Percentiles rank a stretch among this genome's conserved stretches.
phyloP scores from a whole-genome alignment of 2,113 vertebrate genomes.

The Dasypus novemcinctus region DNA sequence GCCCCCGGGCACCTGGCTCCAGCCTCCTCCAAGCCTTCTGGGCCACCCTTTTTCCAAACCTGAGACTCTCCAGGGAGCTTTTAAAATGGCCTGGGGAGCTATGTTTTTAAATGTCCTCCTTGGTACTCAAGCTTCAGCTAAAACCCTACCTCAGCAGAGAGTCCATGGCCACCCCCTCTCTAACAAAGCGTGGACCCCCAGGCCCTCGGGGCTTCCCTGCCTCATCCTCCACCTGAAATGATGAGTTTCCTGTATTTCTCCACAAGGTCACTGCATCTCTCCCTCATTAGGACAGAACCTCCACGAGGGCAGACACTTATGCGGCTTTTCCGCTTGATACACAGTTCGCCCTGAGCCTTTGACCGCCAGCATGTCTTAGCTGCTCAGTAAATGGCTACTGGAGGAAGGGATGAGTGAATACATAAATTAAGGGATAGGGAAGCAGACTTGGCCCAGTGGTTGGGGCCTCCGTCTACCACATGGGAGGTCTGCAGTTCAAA shows the following conservation, averaged over 20 bases:
- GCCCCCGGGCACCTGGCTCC: neutral
- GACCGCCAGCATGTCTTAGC: neutral
- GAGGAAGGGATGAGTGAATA: neutral
- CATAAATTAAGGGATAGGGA: neutral
- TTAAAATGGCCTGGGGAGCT: neutral
- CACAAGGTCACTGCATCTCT: rapidly evolving
- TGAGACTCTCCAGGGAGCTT: too few relatives aligned
- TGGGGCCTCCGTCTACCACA: too few relatives aligned
- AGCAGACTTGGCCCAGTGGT: too few relatives aligned
- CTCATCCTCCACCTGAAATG: neutral
- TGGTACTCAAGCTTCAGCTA: neutral
- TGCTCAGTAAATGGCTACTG: neutral
- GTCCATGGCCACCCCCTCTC: neutral
- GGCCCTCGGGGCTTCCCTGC: rapidly evolving
- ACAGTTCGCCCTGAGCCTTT: rapidly evolving
- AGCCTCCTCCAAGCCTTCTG: neutral
- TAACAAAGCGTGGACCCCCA: neutral
- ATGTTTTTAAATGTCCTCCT: neutral
- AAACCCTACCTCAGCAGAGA: neutral
- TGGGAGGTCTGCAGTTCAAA: too few relatives aligned
- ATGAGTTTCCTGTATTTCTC: neutral
- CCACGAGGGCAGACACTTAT: neutral
- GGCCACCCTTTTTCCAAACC: neutral
- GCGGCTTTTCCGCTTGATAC: neutral
- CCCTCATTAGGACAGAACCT: neutral